Evolutionary conservation across 2,797 vertebrate genomes (phyloP), one percentile per base, ranked within the genome.

Genomic region (Channa striata): DNA sequence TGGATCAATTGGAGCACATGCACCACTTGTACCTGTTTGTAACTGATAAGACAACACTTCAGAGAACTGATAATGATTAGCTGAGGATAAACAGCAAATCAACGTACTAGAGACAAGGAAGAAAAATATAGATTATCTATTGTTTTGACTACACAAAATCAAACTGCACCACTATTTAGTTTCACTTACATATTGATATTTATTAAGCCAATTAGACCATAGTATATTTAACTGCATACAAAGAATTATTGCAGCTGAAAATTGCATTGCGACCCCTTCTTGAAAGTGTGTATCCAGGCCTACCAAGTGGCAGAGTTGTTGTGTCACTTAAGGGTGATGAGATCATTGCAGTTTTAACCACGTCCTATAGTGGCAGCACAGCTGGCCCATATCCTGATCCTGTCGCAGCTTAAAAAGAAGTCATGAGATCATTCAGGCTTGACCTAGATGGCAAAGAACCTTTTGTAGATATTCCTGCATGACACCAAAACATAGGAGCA

Each of bases 1-100:
- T 16, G 67, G 84, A 94, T 94, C 93, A 93, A 94, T 93, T 65
- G 86, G 78, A 88, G 72, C 88, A 91, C 89, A 90, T 88, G 82
- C 72, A 42, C 79, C 59, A 47, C 88, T 91, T 93, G 89, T 91
- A 91, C 91, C 89, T 92, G 91, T 91, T 91, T 91, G 91, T 92
- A 91, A 93, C 80, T 88, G 91, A 93, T 93, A 93, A 89, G 85
- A 90, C 77, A 76, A 85, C 87, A 87, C 87, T 86, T 87, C 58
- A 84, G 81, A 90, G 64, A 90, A 89, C 84, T 87, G 87, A 58
- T 90, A 86, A 78, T 92, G 87, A 93, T 93, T 91, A 88, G 68
- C 72, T 36, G 33, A 71, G 76, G 58, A 87, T 80, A 90, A 90
- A 91, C 44, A 43, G 51, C 33, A 58, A 86, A 78, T 86, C 57